Conservation (phyloP, 2,888 invertebrate genomes). For the Andrena camellia region DNA sequence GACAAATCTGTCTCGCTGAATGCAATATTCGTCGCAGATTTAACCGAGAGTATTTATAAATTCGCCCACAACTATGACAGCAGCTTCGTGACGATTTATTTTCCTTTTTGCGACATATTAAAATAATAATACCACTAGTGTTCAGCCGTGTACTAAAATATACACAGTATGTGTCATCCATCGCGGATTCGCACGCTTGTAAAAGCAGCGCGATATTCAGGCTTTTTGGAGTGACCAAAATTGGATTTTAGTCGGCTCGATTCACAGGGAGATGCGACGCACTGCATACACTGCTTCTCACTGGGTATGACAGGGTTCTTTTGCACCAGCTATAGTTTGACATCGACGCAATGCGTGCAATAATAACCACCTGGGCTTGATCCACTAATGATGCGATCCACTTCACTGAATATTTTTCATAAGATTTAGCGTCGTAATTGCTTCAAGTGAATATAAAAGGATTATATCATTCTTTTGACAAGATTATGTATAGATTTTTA, state of each 20-base stretch:
- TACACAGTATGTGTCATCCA: slow-evolving; percentile 6
- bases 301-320: slow-evolving; percentile 63
- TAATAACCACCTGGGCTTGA: slow-evolving; percentile 45
- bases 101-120: background rate
- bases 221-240: slow-evolving; percentile 49
- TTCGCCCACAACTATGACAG: background rate
- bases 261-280: slow-evolving; percentile 33
- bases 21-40: background rate
- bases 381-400: slow-evolving; percentile 14
- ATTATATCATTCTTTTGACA: too few relatives aligned
- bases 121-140: slow-evolving; percentile 5
- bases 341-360: slow-evolving; percentile 59
- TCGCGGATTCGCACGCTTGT: slow-evolving; percentile 1
- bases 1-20: background rate
- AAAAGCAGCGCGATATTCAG: slow-evolving; percentile 30
- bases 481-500: too few relatives aligned
- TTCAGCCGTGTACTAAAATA: slow-evolving; percentile 8
- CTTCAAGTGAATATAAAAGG: too few relatives aligned
- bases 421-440: background rate
- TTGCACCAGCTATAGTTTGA: slow-evolving; percentile 58
- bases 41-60: background rate
- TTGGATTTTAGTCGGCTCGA: slow-evolving; percentile 58
- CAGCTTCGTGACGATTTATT: background rate
- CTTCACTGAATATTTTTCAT: background rate
- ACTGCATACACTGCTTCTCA: slow-evolving; percentile 28